Conservation (phyloP, 2,113 vertebrate species). For the Cyphomyrus plagiostoma region DNA sequence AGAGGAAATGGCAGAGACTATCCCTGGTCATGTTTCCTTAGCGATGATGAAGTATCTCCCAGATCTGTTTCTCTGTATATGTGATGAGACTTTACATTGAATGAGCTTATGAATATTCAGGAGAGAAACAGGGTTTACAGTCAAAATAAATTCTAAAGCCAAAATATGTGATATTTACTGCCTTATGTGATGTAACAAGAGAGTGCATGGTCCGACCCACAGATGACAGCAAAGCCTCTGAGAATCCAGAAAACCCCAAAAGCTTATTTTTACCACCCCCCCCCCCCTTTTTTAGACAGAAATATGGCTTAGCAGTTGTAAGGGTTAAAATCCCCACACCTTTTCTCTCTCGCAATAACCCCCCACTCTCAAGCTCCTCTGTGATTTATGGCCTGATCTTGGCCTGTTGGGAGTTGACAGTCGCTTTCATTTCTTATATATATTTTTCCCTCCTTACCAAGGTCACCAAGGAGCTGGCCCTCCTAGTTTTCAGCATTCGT, state of each 20-base stretch:
- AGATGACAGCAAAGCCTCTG: background rate
- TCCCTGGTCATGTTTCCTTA: background rate
- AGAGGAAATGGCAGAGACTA: background rate
- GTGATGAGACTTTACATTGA: background rate
- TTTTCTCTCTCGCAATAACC: background rate
- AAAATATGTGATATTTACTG: background rate
- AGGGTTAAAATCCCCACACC: slow-evolving; percentile 54
- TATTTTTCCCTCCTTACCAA: slow-evolving; percentile 68
- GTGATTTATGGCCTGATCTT: slow-evolving; percentile 80
- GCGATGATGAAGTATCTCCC: background rate
- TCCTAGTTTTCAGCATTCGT: slow-evolving; percentile 70
- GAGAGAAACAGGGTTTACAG: background rate
- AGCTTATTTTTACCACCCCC: background rate
- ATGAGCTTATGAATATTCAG: background rate
- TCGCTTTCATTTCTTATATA: slow-evolving; percentile 80
- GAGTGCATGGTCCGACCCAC: background rate
- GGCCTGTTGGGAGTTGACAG: slow-evolving; percentile 81
- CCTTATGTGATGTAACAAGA: background rate
- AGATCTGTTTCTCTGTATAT: background rate
- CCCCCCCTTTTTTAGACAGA: slow-evolving; percentile 8
- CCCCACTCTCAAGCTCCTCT: slow-evolving; percentile 42
- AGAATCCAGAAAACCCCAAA: background rate
- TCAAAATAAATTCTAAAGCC: background rate
- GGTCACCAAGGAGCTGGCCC: slow-evolving; percentile 69
- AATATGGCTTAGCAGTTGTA: slow-evolving; percentile 45